Conservation (phyloP, 2,888 invertebrate genomes). For the Tridacna crocea region DNA sequence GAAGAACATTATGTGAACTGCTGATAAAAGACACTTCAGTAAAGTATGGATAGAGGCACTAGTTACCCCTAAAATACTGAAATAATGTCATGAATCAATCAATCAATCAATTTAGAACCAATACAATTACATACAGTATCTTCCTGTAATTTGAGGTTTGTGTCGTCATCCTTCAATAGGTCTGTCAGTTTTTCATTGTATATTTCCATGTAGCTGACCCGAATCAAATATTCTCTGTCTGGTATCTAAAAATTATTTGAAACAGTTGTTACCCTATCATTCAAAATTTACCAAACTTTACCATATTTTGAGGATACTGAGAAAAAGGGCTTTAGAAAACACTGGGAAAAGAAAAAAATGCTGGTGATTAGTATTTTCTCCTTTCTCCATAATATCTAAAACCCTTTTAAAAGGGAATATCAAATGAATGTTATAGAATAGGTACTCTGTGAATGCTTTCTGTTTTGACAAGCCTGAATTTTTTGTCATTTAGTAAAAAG, state of each 20-base stretch:
- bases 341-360: background rate
- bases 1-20: too few species aligned
- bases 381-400: too few species aligned
- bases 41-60: too few species aligned
- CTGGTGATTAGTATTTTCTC: background rate
- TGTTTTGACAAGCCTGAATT: too few species aligned
- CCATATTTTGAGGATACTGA: background rate
- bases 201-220: conserved; percentile 94
- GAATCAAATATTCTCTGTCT: conserved; percentile 91
- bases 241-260: conserved; percentile 65
- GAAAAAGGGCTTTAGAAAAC: background rate
- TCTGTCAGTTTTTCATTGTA: conserved; percentile 96
- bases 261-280: background rate
- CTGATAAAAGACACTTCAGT: too few species aligned
- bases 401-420: too few species aligned
- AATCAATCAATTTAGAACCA: too few species aligned
- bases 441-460: too few species aligned
- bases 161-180: conserved; percentile 86
- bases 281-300: background rate
- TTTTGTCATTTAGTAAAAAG: too few species aligned
- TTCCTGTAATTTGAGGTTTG: conserved; percentile 86
- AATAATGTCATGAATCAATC: too few species aligned
- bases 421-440: too few species aligned
- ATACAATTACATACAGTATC: conserved; percentile 70
- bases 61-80: too few species aligned